phyloP scores from a whole-genome alignment of 1,140 invertebrate genomes.

The Meloidogyne exigua region DNA sequence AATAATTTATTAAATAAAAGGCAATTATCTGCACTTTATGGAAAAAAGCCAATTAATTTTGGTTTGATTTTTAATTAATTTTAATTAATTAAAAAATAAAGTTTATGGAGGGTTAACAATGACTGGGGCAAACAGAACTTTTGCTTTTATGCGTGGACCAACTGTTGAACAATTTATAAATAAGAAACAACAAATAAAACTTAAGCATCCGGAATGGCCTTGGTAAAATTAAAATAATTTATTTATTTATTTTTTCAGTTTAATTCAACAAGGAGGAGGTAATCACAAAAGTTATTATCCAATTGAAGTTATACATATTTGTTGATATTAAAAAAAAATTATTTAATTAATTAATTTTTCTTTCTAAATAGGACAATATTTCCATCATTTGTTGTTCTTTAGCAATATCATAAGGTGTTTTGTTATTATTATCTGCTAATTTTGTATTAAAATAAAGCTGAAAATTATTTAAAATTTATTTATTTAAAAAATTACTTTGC shows the following conservation, averaged over 20 bases:
- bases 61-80: too few species aligned
- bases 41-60: slow-evolving; percentile 1
- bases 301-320: slow-evolving; percentile 8
- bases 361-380: slow-evolving; percentile 26
- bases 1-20: slow-evolving; percentile 3
- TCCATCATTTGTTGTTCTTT: slow-evolving; percentile 13
- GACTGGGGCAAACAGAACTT: not conserved
- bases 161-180: not conserved
- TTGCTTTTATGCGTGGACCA: slow-evolving; percentile 5
- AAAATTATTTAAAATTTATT: slow-evolving; percentile 10
- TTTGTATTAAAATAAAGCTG: slow-evolving; percentile 12
- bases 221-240: not conserved
- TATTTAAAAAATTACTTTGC: slow-evolving; percentile 21
- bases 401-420: slow-evolving; percentile 24
- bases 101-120: slow-evolving; percentile 1
- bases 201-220: slow-evolving; percentile 8
- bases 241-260: not conserved
- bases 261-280: slow-evolving; percentile 1
- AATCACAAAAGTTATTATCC: slow-evolving; percentile 13
- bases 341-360: not conserved
- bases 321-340: not conserved
- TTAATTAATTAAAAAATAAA: too few species aligned
- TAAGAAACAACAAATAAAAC: not conserved
- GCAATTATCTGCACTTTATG: not conserved
- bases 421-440: slow-evolving; percentile 14